Conservation (phyloP, 2,888 invertebrate species). For the Oscheius sp. region DNA sequence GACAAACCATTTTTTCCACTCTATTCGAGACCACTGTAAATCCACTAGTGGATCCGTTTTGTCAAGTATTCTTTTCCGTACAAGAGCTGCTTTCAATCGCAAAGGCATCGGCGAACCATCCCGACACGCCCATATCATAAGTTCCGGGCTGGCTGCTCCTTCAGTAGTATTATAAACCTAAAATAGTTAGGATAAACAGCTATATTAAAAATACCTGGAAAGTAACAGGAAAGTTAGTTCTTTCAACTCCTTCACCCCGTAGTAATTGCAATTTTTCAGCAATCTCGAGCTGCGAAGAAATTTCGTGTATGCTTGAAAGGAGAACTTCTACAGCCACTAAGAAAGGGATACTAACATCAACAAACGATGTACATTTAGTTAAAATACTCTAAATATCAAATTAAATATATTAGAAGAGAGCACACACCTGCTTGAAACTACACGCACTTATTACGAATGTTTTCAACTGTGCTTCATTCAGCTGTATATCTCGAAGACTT, state of each 20-base stretch:
- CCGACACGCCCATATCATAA: slow-evolving; percentile 47
- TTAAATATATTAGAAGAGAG: background rate
- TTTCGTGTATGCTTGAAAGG: slow-evolving; percentile 23
- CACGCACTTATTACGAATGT: slow-evolving; percentile 49
- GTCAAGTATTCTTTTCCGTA: slow-evolving; percentile 36
- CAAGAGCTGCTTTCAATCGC: slow-evolving; percentile 47
- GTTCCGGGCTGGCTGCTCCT: slow-evolving; percentile 35
- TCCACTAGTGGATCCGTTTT: slow-evolving; percentile 36
- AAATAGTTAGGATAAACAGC: background rate
- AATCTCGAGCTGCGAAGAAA: background rate
- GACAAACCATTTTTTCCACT: slow-evolving; percentile 59
- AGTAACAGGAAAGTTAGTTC: slow-evolving; percentile 36
- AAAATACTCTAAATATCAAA: slow-evolving; percentile 41
- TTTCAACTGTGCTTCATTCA: slow-evolving; percentile 26
- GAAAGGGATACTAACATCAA: slow-evolving; percentile 52
- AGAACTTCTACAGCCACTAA: slow-evolving; percentile 34
- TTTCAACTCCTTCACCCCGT: slow-evolving; percentile 19
- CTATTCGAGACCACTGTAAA: slow-evolving; percentile 54
- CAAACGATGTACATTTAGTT: slow-evolving; percentile 47
- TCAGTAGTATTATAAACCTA: background rate
- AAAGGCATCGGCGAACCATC: slow-evolving; percentile 58
- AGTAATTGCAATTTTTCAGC: slow-evolving; percentile 31
- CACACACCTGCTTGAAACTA: slow-evolving; percentile 41
- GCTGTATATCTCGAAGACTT: background rate
- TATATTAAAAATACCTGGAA: slow-evolving; percentile 5